phyloP scores from a whole-genome alignment of 1,140 invertebrate genomes.

The Potamilus streckersoni region DNA sequence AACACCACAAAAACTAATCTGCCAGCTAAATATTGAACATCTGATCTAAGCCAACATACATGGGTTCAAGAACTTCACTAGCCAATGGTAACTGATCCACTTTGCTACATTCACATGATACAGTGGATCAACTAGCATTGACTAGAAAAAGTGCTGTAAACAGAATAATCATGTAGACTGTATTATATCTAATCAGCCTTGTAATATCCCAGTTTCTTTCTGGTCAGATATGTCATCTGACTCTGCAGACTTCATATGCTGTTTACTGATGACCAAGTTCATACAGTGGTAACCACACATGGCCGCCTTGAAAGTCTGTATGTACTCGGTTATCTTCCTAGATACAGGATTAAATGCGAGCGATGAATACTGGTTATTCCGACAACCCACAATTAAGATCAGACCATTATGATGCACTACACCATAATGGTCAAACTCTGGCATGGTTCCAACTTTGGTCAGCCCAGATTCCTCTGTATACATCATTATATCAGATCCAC shows the following conservation, averaged over 20 bases:
- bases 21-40: no score
- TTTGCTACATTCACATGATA: no score
- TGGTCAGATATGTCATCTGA: background rate
- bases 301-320: slow-evolving; percentile 21
- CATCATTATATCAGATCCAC: slow-evolving; percentile 21
- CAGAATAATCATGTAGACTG: no score
- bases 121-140: no score
- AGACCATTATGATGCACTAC: slow-evolving; percentile 21
- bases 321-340: slow-evolving; percentile 16
- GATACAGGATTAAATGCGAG: slow-evolving; percentile 21
- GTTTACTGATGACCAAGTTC: slow-evolving; percentile 15
- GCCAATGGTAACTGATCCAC: no score
- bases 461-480: slow-evolving; percentile 6
- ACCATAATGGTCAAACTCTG: slow-evolving; percentile 29
- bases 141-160: no score
- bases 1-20: no score
- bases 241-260: slow-evolving; percentile 9
- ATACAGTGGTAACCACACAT: slow-evolving; percentile 28
- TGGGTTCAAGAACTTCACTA: no score
- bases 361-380: slow-evolving; percentile 26
- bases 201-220: no score
- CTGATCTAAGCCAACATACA: no score
- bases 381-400: slow-evolving; percentile 26
- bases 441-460: slow-evolving; percentile 19
- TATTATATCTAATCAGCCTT: no score